Evolutionary conservation across 1,140 invertebrate species (phyloP).

Genomic region (Drosophila tropicalis): DNA sequence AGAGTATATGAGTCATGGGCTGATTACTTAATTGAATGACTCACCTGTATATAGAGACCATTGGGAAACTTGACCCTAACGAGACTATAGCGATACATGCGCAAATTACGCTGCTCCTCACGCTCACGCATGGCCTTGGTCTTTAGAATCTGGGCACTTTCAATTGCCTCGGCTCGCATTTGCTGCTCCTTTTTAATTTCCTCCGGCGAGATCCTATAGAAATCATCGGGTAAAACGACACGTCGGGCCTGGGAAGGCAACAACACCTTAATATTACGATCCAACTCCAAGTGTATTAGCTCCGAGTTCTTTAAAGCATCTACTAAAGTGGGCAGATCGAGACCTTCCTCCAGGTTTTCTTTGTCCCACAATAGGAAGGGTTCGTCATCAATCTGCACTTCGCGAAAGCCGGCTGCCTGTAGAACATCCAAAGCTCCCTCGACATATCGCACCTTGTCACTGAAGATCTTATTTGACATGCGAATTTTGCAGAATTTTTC

Average conservation of each 20-base stretch:
- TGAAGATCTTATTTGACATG: constrained; percentile 87
- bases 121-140: constrained; percentile 97
- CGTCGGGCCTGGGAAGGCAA: constrained; percentile 89
- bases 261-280: constrained; percentile 93
- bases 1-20: constrained; percentile 14
- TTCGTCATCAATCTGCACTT: constrained; percentile 84
- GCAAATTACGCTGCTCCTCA: constrained; percentile 90
- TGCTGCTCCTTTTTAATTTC: constrained; percentile 94
- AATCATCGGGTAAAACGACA: constrained; percentile 90
- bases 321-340: constrained; percentile 86
- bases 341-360: constrained; percentile 63
- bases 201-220: constrained; percentile 90
- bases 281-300: constrained; percentile 91
- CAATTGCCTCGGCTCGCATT: constrained; percentile 89
- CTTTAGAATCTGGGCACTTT: constrained; percentile 91
- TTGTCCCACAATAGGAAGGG: constrained; percentile 69
- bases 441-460: constrained; percentile 91
- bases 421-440: constrained; percentile 93
- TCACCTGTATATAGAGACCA: constrained; percentile 91
- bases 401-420: constrained; percentile 91
- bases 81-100: constrained; percentile 93
- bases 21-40: constrained; percentile 23
- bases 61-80: constrained; percentile 95
- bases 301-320: constrained; percentile 92
- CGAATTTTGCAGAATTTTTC: constrained; percentile 96